Evolutionary conservation across 2,888 invertebrate species (phyloP), one percentile per base, ranked within the genome.

Genomic region (Thereva nobilitata): DNA sequence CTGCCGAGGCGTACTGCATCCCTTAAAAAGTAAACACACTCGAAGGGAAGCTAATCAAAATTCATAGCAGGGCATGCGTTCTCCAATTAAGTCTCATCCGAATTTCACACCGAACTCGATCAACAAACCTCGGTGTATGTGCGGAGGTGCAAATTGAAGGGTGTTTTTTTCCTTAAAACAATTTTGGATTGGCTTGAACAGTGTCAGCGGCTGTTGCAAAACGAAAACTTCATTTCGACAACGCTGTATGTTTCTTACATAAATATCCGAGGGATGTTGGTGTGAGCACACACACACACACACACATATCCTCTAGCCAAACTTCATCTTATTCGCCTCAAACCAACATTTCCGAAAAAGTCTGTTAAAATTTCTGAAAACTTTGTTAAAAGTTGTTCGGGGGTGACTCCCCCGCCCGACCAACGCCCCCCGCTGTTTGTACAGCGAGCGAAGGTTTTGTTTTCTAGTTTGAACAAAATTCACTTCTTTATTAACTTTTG

Each of bases 401-500:
- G n/a, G 41, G 40, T 50, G 50, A 41, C 50, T 50, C 41, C 61
- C 34, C 12, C 42, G 8, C 9, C 42, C 35, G 9, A 10, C 9
- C 42, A 12, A 49, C 7, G 44, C 55, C 10, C 55, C 12, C 23
- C n/a, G 57, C n/a, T 40, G 8, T 41, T 41, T 61, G 61, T 61
- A 61, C 40, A 41, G 50, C 41, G 23, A 61, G 40, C 61, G 50
- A 50, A 61, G 61, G 61, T 61, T 61, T 61, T 61, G 61, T 61
- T 61, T 50, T 61, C 61, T 61, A 61, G 61, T 61, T 61, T 50
- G 41, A 50, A 50, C 49, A 49, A 61, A 61, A 49, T 61, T 61
- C 61, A 61, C 61, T 49, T 61, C 61, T 61, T 61, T 61, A 61
- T 61, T 61, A 61, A 61, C 61, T 61, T 61, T 61, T 61, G 61